A percentile compares a stretch with the other conserved stretches of the same genome.
These are phyloP conservation scores for Corythucha ciliata DNA, from an alignment of 2,888 invertebrate species.

Conservation along the genomic window DNA sequence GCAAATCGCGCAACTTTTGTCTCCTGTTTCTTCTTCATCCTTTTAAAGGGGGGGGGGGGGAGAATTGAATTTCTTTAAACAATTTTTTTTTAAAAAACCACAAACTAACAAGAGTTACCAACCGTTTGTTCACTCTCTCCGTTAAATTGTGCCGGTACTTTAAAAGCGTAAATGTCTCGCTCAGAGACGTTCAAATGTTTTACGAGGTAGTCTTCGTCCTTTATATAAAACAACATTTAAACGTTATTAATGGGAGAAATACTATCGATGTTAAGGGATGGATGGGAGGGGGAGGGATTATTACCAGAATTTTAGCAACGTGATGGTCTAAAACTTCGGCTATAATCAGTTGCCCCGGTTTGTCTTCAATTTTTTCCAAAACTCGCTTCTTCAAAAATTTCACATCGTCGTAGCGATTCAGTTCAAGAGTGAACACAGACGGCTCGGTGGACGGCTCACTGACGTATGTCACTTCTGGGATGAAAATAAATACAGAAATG, in stretches of 20 bases:
- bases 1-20: slow-evolving; percentile 48
- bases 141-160: slow-evolving; percentile 27
- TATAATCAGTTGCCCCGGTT: slow-evolving; percentile 41
- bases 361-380: slow-evolving; percentile 40
- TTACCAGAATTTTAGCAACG: slow-evolving; percentile 50
- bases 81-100: background rate
- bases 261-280: background rate
- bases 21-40: slow-evolving; percentile 38
- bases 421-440: slow-evolving; percentile 45
- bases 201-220: slow-evolving; percentile 49
- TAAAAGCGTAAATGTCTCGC: slow-evolving; percentile 43
- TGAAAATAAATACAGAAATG: slow-evolving; percentile 2
- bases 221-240: slow-evolving; percentile 31
- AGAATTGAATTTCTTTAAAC: background rate
- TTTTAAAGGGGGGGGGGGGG: slow-evolving; percentile 24
- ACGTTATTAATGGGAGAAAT: background rate
- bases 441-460: slow-evolving; percentile 43
- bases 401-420: slow-evolving; percentile 49
- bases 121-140: no score
- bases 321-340: slow-evolving; percentile 53
- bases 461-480: slow-evolving; percentile 44
- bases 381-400: slow-evolving; percentile 46
- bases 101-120: background rate
- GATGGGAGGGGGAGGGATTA: slow-evolving; percentile 21
- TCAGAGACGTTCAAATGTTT: slow-evolving; percentile 47